Evolutionary conservation across 2,113 vertebrate species (phyloP), one percentile per base, ranked within the genome.

Genomic region (Spheniscus mendiculus): DNA sequence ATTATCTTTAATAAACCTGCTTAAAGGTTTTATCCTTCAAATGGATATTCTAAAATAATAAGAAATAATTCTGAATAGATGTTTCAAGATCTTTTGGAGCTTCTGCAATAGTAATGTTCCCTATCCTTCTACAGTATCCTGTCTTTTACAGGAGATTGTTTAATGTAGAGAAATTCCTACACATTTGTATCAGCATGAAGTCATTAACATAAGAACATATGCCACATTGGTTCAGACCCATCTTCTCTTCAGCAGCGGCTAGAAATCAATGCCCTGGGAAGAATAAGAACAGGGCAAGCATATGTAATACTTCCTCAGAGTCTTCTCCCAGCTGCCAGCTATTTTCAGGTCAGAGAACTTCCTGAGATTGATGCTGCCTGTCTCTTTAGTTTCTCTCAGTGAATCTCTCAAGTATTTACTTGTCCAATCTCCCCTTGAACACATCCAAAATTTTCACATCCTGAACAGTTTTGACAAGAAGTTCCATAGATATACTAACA

Each of bases 301-400:
- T 93, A 96, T 94, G 87, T 53, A 96, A 94, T 94, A 78, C 53
- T 95, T 97, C 66, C 62, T 96, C 96, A 88, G 91, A 94, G 82
- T 61, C 84, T 95, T 95, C 91, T 95, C 90, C 84, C 96, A 96
- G 93, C 95, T 97, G 95, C 89, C 81, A 96, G 81, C 82, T 96
- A 83, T 94, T 94, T 95, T 96, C 93, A 96, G 95, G 96, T 97
- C 95, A 96, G 78, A 91, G 87, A 96, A 94, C 62, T 96, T 97
- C 84, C 82, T 76, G 87, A 94, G 97, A 97, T 23, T 91, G 91
- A 93, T 95, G 78, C 66, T 96, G 89, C 71, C 84, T 95, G 78
- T 95, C 84, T 95, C 93, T 95, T 91, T 79, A 83, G 78, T 56
- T 94, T 96, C 70, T 81, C 25, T 80, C 61, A 69, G 62, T 76